Conservation (phyloP, 1,140 invertebrate species). For the Lepidurus couesii region DNA sequence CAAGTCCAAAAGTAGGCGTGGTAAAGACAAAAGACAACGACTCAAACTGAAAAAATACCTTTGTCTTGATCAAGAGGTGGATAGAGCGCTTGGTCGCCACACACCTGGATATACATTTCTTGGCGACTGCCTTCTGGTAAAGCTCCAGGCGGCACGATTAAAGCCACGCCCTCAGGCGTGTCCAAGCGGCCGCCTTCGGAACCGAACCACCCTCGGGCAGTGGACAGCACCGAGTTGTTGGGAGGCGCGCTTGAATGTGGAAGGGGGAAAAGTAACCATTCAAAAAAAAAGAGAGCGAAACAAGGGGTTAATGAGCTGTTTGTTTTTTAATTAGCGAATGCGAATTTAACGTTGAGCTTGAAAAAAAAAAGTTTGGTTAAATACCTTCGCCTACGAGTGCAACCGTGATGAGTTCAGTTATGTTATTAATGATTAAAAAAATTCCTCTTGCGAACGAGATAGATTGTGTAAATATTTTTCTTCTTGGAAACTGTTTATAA, state of each 20-base stretch:
- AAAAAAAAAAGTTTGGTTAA: not conserved
- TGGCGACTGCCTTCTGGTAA: conserved; percentile 70
- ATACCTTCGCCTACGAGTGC: not conserved
- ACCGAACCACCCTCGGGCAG: conserved; percentile 64
- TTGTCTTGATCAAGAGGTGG: conserved; percentile 79
- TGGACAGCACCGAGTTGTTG: conserved; percentile 46
- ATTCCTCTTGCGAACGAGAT: too few relatives aligned
- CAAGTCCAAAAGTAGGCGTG: not conserved
- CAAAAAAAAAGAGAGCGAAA: not conserved
- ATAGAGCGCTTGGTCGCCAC: conserved; percentile 56
- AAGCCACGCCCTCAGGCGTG: conserved; percentile 76
- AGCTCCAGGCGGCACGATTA: conserved; percentile 81
- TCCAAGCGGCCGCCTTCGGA: conserved; percentile 72
- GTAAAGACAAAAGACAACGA: not conserved
- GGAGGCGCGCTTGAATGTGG: conserved; percentile 34
- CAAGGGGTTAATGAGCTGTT: conserved; percentile 2
- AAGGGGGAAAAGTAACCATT: conserved; percentile 15
- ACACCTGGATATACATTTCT: conserved; percentile 92
- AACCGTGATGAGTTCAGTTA: too few relatives aligned
- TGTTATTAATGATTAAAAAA: too few relatives aligned
- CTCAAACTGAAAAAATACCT: conserved; percentile 52
- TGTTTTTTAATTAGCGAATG: not conserved
- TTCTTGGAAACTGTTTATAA: too few relatives aligned
- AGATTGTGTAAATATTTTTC: too few relatives aligned
- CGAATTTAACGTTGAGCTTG: not conserved